A percentile compares a stretch with the other conserved stretches of the same genome.
Conservation (phyloP, 2,888 invertebrate genomes). For the Imbricaverruca yamaguchii region DNA sequence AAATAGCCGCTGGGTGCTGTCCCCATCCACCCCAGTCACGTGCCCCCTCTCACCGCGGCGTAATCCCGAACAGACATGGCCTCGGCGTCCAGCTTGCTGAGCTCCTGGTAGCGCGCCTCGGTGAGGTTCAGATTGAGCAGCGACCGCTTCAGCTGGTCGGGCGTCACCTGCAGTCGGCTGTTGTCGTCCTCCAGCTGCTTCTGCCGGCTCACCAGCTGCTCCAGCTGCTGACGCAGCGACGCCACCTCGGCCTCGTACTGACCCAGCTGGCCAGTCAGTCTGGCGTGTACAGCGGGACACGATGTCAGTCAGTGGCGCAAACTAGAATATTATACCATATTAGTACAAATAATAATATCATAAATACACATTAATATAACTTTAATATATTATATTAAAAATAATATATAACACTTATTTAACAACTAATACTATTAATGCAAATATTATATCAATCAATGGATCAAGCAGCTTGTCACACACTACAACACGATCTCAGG, state of each 20-base stretch:
- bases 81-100: neutral
- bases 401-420: too few relatives aligned
- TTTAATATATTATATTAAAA: too few relatives aligned
- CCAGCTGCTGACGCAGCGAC: neutral
- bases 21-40: neutral
- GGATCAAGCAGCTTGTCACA: too few relatives aligned
- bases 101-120: conserved; percentile 11
- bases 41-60: neutral
- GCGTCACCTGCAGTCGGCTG: conserved; percentile 4
- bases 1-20: too few relatives aligned
- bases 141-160: neutral
- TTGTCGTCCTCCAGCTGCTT: conserved; percentile 11
- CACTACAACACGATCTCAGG: too few relatives aligned
- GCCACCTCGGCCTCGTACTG: conserved; percentile 9
- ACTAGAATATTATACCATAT: too few relatives aligned
- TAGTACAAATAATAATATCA: too few relatives aligned
- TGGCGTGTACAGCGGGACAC: neutral
- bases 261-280: conserved; percentile 14
- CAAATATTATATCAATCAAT: too few relatives aligned
- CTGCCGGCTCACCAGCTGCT: conserved; percentile 5
- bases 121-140: too few relatives aligned
- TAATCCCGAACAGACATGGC: neutral
- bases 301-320: too few relatives aligned
- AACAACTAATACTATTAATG: too few relatives aligned
- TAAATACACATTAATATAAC: too few relatives aligned